Evolutionary conservation across 1,140 invertebrate species (phyloP).

Genomic region (Macrobrachium rosenbergii): DNA sequence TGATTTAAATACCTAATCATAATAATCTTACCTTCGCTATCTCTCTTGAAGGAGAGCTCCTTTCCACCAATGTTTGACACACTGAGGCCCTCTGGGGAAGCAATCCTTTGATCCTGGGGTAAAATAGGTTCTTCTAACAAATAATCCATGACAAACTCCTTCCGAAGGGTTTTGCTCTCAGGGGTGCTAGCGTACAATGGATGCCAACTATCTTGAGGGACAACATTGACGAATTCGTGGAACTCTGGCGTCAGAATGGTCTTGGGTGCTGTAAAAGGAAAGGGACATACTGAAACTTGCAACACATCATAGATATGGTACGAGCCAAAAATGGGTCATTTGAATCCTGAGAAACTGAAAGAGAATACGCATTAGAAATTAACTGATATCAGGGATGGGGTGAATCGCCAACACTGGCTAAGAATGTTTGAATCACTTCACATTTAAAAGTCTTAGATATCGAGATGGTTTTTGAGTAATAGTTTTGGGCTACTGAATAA

Average conservation of each 20-base stretch:
- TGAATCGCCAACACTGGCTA: too few species aligned
- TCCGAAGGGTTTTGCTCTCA: constrained; percentile 18
- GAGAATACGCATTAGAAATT: too few species aligned
- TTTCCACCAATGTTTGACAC: constrained; percentile 23
- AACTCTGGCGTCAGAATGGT: constrained; percentile 6
- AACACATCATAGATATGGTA: too few species aligned
- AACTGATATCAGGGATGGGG: too few species aligned
- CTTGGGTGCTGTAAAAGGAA: neutral
- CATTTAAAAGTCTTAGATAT: too few species aligned
- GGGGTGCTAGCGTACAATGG: constrained; percentile 14
- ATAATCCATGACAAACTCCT: constrained; percentile 35
- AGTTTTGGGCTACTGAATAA: too few species aligned
- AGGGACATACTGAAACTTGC: neutral
- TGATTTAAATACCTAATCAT: neutral
- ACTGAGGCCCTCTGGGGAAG: neutral
- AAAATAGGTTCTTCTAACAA: neutral
- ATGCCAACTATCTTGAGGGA: constrained; percentile 18
- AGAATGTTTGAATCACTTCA: too few species aligned
- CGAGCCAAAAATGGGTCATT: too few species aligned
- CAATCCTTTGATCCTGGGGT: neutral
- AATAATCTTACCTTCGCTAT: neutral
- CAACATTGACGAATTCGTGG: constrained; percentile 14
- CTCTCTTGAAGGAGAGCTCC: neutral
- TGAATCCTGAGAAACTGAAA: too few species aligned
- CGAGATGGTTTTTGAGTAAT: too few species aligned